Evolutionary conservation across 2,797 vertebrate genomes (phyloP).

Genomic region (Lagocephalus sceleratus): DNA sequence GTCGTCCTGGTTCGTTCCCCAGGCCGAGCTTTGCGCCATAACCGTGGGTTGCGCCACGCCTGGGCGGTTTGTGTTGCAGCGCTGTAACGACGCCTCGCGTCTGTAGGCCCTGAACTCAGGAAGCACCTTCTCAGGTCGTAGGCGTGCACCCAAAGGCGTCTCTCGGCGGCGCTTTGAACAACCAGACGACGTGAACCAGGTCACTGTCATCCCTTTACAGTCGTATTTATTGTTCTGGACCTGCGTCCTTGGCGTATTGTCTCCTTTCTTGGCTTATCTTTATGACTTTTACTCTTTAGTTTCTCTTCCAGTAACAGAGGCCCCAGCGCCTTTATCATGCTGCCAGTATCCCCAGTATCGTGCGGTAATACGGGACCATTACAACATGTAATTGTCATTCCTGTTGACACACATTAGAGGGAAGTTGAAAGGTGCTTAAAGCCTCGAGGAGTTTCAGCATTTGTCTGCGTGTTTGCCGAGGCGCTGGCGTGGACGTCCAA

Average conservation of each 20-base stretch:
- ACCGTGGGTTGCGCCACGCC: too few relatives aligned
- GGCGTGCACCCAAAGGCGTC: too few relatives aligned
- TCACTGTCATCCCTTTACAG: too few relatives aligned
- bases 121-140: too few relatives aligned
- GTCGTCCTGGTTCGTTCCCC: too few relatives aligned
- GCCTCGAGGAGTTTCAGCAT: neutral
- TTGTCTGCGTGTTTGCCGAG: neutral
- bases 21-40: too few relatives aligned
- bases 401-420: neutral
- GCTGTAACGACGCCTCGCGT: too few relatives aligned
- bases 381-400: constrained; percentile 2
- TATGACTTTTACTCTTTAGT: constrained; percentile 7
- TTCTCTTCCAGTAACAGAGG: constrained; percentile 1
- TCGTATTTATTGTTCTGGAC: too few relatives aligned
- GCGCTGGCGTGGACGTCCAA: neutral
- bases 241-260: neutral
- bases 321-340: neutral
- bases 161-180: too few relatives aligned
- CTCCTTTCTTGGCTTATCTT: constrained; percentile 13
- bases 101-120: too few relatives aligned
- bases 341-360: neutral
- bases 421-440: constrained; percentile 7
- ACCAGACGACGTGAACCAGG: too few relatives aligned
- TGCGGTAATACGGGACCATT: neutral
- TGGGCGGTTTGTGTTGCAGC: too few relatives aligned